A percentile compares a stretch with the other conserved stretches of the same genome.
Conservation (phyloP, 35 echinoderm and acorn worm species). For the Chiridota heheva region DNA sequence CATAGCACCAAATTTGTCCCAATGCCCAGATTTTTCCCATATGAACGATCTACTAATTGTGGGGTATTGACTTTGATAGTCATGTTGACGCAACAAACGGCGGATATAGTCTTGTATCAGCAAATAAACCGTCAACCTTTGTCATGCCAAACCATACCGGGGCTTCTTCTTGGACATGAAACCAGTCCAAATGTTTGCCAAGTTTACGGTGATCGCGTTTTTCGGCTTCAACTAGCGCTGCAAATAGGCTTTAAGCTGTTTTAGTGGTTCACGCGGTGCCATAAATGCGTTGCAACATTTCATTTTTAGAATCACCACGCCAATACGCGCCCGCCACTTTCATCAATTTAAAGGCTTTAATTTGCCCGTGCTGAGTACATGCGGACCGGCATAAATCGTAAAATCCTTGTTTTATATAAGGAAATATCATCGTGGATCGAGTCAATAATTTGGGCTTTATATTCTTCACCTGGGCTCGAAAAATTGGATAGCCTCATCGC, state of each 20-base stretch:
- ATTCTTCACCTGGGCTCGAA: no score
- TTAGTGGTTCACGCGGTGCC: not conserved
- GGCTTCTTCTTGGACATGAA: slow-evolving; percentile 9
- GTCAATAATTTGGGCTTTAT: no score
- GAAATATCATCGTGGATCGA: no score
- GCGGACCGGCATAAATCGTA: not conserved
- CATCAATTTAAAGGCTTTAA: slow-evolving; percentile 5
- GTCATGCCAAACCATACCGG: not conserved
- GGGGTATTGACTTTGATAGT: not conserved
- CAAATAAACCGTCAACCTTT: not conserved
- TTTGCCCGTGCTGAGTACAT: not conserved
- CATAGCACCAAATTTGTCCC: not conserved
- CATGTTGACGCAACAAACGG: not conserved
- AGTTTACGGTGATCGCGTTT: not conserved
- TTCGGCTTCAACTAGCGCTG: not conserved
- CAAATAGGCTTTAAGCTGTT: not conserved
- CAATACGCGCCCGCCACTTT: not conserved
- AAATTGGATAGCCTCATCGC: no score
- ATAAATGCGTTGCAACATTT: not conserved
- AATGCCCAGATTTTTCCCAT: not conserved
- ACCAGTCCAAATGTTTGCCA: not conserved
- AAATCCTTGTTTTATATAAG: no score
- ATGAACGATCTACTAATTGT: not conserved
- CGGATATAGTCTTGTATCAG: not conserved
- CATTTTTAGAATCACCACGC: not conserved